Base-by-base conservation (phyloP, 2,888 invertebrate genomes). In the Rhimphoctona megacephalus region DNA sequence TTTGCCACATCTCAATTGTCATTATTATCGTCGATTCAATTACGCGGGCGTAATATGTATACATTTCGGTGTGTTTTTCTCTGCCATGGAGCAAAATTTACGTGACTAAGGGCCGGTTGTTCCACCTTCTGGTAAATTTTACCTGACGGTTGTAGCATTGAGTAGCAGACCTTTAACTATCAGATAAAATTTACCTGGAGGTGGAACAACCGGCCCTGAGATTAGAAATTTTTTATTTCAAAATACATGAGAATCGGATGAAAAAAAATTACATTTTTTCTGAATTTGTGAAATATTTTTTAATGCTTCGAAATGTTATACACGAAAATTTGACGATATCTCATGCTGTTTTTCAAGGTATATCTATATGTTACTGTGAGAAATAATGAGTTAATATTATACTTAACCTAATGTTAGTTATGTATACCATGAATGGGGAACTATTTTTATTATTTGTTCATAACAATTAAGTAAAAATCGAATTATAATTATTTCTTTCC, bases 1-100 rank as follows among this genome's bases (percentile, higher is more conserved):
- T 36, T 66, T 61, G 43, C 52, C 36, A 69, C 67, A 61, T 61
- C 61, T 30, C 17, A 36, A 39, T n/a, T n/a, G 54, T 25, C 22
- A 22, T 0, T 14, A n/a, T 72, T 11, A 73, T 54, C 54, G 7
- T 30, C 19, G 49, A 70, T 70, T 33, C 49, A 70, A 70, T 70
- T 70, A 30, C 17, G 30, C 25, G 0, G 30, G 9, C 2, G 43
- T 43, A 11, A 25, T 14, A 30, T 30, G 2, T 14, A 61, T 30
- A 14, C 14, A 30, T 61, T 61, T 30, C 30, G 30, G 14, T 2
- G 9, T 14, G 17, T 61, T 61, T 61, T 17, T 17, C 9, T 57
- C 0, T 52, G 1, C 4, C n/a, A n/a, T 52, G 52, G 5, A 33
- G 33, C 33, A 33, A 33, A 33, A 5, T 33, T 33, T 33, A 33